These are phyloP conservation scores for Nylanderia fulva DNA, from an alignment of 1,140 invertebrate genomes.

Conservation along the genomic window DNA sequence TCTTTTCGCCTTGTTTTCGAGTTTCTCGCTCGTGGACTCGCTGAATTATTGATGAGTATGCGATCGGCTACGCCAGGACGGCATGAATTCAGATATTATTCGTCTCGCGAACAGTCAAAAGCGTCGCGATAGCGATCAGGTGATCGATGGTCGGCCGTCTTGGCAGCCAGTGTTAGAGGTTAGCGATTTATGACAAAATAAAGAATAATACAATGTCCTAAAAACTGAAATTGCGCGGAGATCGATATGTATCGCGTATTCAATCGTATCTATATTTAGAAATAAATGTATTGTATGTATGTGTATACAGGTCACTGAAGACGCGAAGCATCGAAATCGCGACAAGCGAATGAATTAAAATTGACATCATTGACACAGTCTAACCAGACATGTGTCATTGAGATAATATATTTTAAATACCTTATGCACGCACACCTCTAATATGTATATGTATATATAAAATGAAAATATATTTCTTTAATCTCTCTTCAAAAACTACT, in stretches of 20 bases:
- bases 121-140: slow-evolving; percentile 61
- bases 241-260: not conserved
- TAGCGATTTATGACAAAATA: slow-evolving; percentile 64
- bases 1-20: slow-evolving; percentile 76
- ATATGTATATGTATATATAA: not conserved
- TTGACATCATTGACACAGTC: too few relatives aligned
- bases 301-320: not conserved
- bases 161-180: slow-evolving; percentile 65
- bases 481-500: not conserved
- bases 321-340: not conserved
- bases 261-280: not conserved
- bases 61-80: slow-evolving; percentile 64
- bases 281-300: not conserved
- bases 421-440: too few relatives aligned
- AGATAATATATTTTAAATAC: too few relatives aligned
- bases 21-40: slow-evolving; percentile 69
- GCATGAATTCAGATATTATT: slow-evolving; percentile 74
- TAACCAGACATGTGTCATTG: too few relatives aligned
- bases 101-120: slow-evolving; percentile 42
- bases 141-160: slow-evolving; percentile 62
- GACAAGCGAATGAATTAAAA: not conserved
- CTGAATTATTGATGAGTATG: slow-evolving; percentile 79
- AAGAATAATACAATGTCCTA: slow-evolving; percentile 12
- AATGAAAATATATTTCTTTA: not conserved
- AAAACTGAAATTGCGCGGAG: slow-evolving; percentile 25